phyloP scores from a whole-genome alignment of 1,140 invertebrate species.

The Drosophila simulans region DNA sequence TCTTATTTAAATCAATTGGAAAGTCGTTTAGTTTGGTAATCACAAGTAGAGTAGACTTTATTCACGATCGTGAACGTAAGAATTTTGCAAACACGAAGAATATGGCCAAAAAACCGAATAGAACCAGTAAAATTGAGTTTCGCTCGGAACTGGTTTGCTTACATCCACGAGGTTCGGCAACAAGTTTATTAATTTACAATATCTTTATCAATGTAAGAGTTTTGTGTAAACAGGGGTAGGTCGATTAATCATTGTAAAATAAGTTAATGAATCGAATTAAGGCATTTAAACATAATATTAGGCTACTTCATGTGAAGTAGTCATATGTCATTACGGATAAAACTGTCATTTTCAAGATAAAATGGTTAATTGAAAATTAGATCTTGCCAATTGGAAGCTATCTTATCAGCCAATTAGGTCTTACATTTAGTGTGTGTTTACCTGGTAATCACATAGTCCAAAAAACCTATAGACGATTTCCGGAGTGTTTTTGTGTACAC shows the following conservation, averaged over 20 bases:
- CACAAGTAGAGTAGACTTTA: neutral
- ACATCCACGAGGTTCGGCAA: slow-evolving; percentile 2
- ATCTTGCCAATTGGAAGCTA: neutral
- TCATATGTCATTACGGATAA: neutral
- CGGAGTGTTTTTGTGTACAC: neutral
- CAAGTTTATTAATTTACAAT: slow-evolving; percentile 22
- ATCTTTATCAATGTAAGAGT: slow-evolving; percentile 16
- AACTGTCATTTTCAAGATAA: neutral
- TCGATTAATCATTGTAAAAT: neutral
- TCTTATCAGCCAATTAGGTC: slow-evolving; percentile 12
- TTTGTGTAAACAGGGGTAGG: neutral
- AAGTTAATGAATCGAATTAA: neutral
- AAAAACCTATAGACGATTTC: neutral
- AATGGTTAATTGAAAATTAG: neutral
- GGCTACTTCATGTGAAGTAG: neutral
- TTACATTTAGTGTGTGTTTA: slow-evolving; percentile 1
- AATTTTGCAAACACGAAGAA: neutral
- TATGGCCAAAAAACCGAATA: slow-evolving; percentile 8
- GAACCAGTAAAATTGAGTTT: slow-evolving; percentile 12
- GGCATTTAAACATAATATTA: neutral
- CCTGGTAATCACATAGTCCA: neutral
- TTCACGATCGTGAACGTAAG: neutral
- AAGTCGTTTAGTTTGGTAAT: too few species aligned
- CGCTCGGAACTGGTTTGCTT: slow-evolving; percentile 12
- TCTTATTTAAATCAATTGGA: too few species aligned